Evolutionary conservation across 2,888 invertebrate species (phyloP).

Genomic region (Diplolepis rosae): DNA sequence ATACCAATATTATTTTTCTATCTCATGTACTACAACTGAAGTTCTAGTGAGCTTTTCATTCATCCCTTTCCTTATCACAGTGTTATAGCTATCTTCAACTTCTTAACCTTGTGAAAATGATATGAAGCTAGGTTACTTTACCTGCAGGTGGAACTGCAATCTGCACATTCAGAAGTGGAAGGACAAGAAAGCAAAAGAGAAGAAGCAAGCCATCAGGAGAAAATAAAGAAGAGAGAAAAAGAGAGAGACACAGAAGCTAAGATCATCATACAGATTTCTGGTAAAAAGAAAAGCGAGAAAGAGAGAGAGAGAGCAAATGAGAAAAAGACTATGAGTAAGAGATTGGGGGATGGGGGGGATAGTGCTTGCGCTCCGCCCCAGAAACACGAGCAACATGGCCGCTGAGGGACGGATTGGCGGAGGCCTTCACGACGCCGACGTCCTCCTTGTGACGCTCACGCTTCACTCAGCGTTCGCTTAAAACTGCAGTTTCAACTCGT

Average conservation of each 20-base stretch:
- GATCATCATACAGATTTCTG: too few relatives aligned
- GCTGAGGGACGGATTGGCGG: slow-evolving; percentile 79
- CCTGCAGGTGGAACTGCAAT: too few relatives aligned
- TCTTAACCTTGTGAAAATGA: too few relatives aligned
- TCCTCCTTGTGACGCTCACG: slow-evolving; percentile 70
- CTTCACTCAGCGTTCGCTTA: slow-evolving; percentile 66
- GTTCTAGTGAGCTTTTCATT: too few relatives aligned
- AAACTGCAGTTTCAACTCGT: slow-evolving; percentile 44
- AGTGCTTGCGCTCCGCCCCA: slow-evolving; percentile 77
- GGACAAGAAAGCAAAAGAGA: background rate
- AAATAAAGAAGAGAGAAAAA: background rate
- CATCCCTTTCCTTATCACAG: too few relatives aligned
- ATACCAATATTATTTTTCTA: too few relatives aligned
- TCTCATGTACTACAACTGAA: too few relatives aligned
- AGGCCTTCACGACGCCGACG: slow-evolving; percentile 74
- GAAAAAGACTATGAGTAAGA: too few relatives aligned
- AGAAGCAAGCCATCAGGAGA: background rate
- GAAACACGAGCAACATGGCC: slow-evolving; percentile 78
- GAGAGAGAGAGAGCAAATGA: background rate
- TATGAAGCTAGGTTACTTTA: too few relatives aligned
- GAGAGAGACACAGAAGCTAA: background rate
- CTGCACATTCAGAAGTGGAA: background rate
- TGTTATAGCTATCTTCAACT: too few relatives aligned
- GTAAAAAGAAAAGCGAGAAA: background rate
- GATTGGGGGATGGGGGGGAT: too few relatives aligned